Evolutionary conservation across 35 echinoderm and acorn worm species (phyloP).

Genomic region (Anneissia japonica): DNA sequence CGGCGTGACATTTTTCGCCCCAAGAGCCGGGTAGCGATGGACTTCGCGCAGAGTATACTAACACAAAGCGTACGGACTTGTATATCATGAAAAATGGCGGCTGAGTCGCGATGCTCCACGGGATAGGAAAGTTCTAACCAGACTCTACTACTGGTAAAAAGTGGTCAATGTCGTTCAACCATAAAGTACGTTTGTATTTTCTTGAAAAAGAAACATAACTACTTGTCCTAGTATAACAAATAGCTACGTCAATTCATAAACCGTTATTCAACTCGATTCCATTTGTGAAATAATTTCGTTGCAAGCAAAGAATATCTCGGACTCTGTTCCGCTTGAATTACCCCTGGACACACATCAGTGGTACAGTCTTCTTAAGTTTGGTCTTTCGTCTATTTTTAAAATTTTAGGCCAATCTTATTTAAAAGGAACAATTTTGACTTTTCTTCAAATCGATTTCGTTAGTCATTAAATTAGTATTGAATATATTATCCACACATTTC

Average conservation of each 20-base stretch:
- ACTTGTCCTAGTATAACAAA: not conserved
- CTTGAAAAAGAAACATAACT: not conserved
- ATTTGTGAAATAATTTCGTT: not conserved
- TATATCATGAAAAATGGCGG: not conserved
- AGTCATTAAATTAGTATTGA: not conserved
- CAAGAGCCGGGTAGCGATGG: constrained; percentile 94
- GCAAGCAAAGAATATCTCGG: not conserved
- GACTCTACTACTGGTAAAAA: not conserved
- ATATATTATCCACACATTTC: too few relatives aligned
- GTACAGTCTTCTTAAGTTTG: not conserved
- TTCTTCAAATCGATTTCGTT: not conserved
- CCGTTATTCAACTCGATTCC: not conserved
- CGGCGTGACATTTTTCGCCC: constrained; percentile 99
- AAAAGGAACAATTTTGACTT: not conserved
- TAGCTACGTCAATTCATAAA: not conserved
- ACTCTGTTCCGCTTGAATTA: not conserved
- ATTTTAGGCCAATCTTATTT: not conserved
- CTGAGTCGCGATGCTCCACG: not conserved
- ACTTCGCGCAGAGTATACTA: constrained; percentile 21
- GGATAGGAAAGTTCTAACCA: not conserved
- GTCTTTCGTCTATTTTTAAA: not conserved
- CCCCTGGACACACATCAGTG: not conserved
- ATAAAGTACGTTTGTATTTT: not conserved
- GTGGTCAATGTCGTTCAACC: not conserved
- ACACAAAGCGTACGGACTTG: not conserved